Base-by-base conservation (phyloP, 2,888 invertebrate genomes). In the Sepiola atlantica region DNA sequence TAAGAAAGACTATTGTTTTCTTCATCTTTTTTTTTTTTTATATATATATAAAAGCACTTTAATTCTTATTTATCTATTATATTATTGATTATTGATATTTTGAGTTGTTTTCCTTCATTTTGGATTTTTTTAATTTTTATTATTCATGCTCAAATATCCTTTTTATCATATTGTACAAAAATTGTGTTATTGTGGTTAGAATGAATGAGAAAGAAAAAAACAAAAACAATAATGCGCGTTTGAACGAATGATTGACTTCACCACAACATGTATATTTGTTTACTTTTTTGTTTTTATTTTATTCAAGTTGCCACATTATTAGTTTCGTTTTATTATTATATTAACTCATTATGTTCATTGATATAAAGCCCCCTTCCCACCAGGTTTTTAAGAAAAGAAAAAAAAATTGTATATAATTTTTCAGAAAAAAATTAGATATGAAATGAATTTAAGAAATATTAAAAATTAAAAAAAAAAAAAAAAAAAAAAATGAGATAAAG, bases 121-220 rank as follows among this genome's bases (percentile, higher is more conserved):
- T 57, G 20, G 20, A 18, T 57, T 57, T 57, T 77, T n/a, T n/a
- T n/a, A n/a, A 12, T 77, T 77, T n/a, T 77, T 77, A n/a, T 77
- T 16, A 28, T 28, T 61, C 28, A 8, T 61, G 8, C 28, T 28
- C 24, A 61, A 28, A 28, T 28, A 61, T 32, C 18, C 32, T 77
- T 77, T n/a, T 77, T n/a, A 16, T 0, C n/a, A n/a, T 77, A 77
- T 77, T 77, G 77, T 77, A 77, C 32, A n/a, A 77, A 45, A 77
- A 77, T n/a, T n/a, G n/a, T n/a, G 16, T 77, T 77, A 77, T 77
- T 77, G 77, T 77, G 77, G 77, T 77, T 77, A 77, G n/a, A 77
- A 77, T 77, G 77, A n/a, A 77, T 77, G 77, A 77, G 77, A 77
- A 77, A n/a, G n/a, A 77, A n/a, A 77, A n/a, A 77, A 77, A n/a